A percentile compares a stretch with the other conserved stretches of the same genome.
These are phyloP conservation scores for Engraulis encrasicolus DNA, from an alignment of 2,113 vertebrate genomes.

Conservation along the genomic window DNA sequence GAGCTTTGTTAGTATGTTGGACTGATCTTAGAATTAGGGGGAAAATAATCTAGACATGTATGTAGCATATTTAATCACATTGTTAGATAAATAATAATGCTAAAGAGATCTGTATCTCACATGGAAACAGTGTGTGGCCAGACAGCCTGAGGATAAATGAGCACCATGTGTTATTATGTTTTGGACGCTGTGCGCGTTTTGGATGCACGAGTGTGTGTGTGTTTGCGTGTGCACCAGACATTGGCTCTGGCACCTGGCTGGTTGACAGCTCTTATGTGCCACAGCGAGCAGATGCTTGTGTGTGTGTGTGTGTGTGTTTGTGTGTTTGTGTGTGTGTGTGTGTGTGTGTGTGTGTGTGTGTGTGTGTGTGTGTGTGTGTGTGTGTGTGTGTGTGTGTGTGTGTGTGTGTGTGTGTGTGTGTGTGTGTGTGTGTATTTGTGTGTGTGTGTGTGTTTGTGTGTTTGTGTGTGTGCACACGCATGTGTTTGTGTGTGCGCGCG, in stretches of 20 bases:
- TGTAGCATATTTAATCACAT: too few species aligned
- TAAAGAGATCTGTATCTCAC: background rate
- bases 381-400: constrained; percentile 22
- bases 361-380: constrained; percentile 27
- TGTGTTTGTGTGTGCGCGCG: too few species aligned
- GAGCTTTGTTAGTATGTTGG: too few species aligned
- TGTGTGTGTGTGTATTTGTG: constrained; percentile 29
- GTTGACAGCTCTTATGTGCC: constrained; percentile 20
- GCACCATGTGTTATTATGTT: background rate
- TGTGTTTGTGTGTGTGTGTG: constrained; percentile 23
- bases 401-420: constrained; percentile 36
- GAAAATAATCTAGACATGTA: too few species aligned
- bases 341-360: constrained; percentile 34
- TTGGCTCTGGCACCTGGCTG: background rate
- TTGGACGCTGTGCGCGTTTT: too few species aligned
- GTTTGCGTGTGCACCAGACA: background rate
- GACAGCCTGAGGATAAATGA: background rate
- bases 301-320: constrained; percentile 17
- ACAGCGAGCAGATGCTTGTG: constrained; percentile 51
- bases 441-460: constrained; percentile 24
- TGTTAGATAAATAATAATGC: too few species aligned
- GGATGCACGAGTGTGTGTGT: too few species aligned
- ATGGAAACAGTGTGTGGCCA: background rate
- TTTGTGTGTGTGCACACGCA: too few species aligned
- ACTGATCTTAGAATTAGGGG: too few species aligned